These are phyloP conservation scores for Galbula dea DNA, from an alignment of 2,113 vertebrate species.

Conservation along the genomic window DNA sequence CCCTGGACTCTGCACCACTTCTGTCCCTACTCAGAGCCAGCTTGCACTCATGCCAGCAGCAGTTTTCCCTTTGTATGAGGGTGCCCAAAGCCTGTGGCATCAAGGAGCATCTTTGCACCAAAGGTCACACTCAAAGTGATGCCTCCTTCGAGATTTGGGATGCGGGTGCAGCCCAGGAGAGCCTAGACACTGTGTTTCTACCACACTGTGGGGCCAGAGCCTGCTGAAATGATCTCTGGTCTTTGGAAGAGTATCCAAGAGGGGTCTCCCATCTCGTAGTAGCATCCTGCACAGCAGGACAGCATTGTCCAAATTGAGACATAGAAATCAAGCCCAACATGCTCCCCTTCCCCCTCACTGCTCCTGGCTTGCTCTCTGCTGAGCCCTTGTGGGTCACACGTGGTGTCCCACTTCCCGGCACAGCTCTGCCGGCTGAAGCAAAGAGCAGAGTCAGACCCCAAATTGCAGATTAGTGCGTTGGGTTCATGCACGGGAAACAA, in stretches of 20 bases:
- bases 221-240: not conserved
- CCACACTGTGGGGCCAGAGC: not conserved
- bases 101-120: not conserved
- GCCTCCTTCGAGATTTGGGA: not conserved
- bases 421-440: slow-evolving; percentile 25
- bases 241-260: not conserved
- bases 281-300: rapidly evolving
- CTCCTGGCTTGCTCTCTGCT: slow-evolving; percentile 3
- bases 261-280: not conserved
- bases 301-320: not conserved
- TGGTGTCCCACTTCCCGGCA: slow-evolving; percentile 44
- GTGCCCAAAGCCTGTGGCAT: not conserved
- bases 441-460: slow-evolving; percentile 53
- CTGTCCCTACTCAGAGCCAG: not conserved
- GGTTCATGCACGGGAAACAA: slow-evolving; percentile 59
- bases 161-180: not conserved
- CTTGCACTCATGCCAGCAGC: rapidly evolving
- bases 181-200: not conserved
- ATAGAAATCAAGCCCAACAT: not conserved
- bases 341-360: slow-evolving; percentile 45
- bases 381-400: slow-evolving; percentile 38
- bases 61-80: not conserved
- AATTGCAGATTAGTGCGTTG: slow-evolving; percentile 29
- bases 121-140: not conserved
- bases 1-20: not conserved